Evolutionary conservation across 1,140 invertebrate genomes (phyloP), one percentile per base, ranked within the genome.

Genomic region (Sarcophaga peregrina): DNA sequence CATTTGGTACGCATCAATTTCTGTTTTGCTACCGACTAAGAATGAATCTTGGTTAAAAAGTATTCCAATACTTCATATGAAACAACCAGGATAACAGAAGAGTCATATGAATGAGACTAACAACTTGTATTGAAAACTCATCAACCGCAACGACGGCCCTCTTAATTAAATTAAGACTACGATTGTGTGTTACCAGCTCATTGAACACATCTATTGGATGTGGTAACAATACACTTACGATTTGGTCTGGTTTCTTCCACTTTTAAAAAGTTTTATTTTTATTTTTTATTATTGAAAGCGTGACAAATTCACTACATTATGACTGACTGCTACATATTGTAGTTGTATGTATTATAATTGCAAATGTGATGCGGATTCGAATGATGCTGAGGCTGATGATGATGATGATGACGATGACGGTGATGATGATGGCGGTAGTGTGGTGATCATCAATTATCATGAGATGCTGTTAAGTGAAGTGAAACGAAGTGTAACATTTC

Each of bases 401-500:
- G 73, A 45, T 74, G 73, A 20, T n/a, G n/a, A n/a, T 17, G 62
- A 17, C 68, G 17, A 58, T 7, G 54, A 58, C 54, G 15, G n/a
- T n/a, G 54, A 13, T 58, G 25, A 37, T 37, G 25, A 37, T 37
- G 25, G 25, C 25, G 25, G 25, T 4, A 37, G 25, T 37, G 25
- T 37, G 54, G 54, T 58, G 54, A 68, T 68, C 62, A 68, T 68
- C 62, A 68, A 68, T 68, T 68, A 68, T 68, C 62, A 68, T 20
- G 62, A 68, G 62, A 68, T 68, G 37, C 73, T 68, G 83, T 83
- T 81, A 74, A 83, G 45, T 81, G 78, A 83, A 62, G 83, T 83
- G 83, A 83, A 83, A 81, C 83, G 78, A 83, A 81, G 76, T 83
- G 83, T 83, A 83, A 75, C 83, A 83, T 81, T 83, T 81, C 62